Evolutionary conservation across 1,140 invertebrate genomes (phyloP), one percentile per base, ranked within the genome.

Genomic region (Hylyphantes graminicola): DNA sequence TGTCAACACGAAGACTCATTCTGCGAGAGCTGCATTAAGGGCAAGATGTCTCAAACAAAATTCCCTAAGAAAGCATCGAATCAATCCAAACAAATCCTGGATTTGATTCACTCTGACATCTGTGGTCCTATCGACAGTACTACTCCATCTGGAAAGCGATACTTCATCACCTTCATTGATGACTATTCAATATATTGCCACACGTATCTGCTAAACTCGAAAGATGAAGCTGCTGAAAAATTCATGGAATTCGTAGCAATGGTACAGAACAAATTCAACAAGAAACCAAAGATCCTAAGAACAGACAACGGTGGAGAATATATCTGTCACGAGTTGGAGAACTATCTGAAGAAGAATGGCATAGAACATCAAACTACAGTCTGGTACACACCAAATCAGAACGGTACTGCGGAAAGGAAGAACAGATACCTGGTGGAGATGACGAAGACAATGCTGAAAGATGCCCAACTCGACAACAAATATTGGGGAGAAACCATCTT

Each of bases 361-460:
- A 35, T 35, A 35, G 35, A 35, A 35, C 35, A 35, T 59, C 87
- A 90, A 82, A 86, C 77, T 9, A 89, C 90, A 10, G 87, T 88
- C 0, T 55, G 86, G 2, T 89, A 91, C 72, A 88, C 88, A 9
- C 90, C 90, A 53, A 80, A 90, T 82, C 88, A 89, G 80, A 91
- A 35, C 35, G 35, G 35, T 5, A 35, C n/a, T 35, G 35, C 35
- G 1, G 35, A 35, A 35, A 35, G 35, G 86, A 87, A 21, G n/a
- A 91, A 91, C 74, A 73, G 90, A 19, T 91, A 88, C 8, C 76
- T 91, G 8, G 74, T 88, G 4, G 77, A 80, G 64, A 78, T 65
- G 21, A 72, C 87, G 50, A 72, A 13, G 55, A 73, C 15, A 48
- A 67, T 7, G 50, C 87, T 51, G 80, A 73, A 51, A 73, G 65